These are phyloP conservation scores for Coenonympha glycerion DNA, from an alignment of 2,888 invertebrate species.

Conservation along the genomic window DNA sequence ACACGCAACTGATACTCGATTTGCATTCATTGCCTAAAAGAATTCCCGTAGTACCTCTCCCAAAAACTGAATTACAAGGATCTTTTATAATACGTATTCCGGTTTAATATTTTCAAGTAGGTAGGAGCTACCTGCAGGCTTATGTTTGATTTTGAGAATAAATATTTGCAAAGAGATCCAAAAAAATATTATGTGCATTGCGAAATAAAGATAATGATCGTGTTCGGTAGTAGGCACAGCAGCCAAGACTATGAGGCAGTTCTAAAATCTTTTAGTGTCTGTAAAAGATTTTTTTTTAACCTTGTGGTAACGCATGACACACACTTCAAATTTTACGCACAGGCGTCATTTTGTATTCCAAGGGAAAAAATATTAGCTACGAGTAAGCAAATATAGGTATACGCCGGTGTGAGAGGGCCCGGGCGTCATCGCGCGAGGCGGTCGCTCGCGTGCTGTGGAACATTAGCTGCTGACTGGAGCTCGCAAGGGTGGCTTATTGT, in stretches of 20 bases:
- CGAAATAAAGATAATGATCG: no score
- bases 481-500: slow-evolving; percentile 68
- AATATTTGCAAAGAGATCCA: no score
- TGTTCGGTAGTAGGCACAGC: slow-evolving; percentile 50
- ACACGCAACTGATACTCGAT: no score
- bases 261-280: background rate
- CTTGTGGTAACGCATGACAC: background rate
- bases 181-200: no score
- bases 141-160: no score
- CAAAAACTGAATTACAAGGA: no score
- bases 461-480: slow-evolving; percentile 62
- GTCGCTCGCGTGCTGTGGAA: slow-evolving; percentile 59
- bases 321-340: background rate
- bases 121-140: no score
- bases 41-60: no score
- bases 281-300: background rate
- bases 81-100: no score
- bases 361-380: slow-evolving; percentile 27
- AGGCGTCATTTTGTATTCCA: slow-evolving; percentile 5
- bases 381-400: slow-evolving; percentile 52
- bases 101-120: no score
- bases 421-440: slow-evolving; percentile 33
- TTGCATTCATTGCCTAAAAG: no score
- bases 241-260: slow-evolving; percentile 24
- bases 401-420: slow-evolving; percentile 50